phyloP scores from a whole-genome alignment of 2,888 invertebrate genomes.

The Eumerus sabulonum region DNA sequence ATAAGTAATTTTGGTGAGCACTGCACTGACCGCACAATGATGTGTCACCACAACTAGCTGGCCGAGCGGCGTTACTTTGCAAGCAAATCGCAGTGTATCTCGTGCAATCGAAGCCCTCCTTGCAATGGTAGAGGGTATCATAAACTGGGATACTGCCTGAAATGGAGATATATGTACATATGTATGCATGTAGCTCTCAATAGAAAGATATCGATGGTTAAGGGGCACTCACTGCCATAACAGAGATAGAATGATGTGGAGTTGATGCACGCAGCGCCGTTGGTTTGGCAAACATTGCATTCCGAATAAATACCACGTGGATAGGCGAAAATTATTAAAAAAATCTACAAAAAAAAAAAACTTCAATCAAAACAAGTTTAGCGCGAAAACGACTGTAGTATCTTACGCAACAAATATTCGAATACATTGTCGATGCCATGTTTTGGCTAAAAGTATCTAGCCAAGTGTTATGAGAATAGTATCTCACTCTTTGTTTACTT shows the following conservation, averaged over 20 bases:
- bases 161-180: too few relatives aligned
- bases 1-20: slow-evolving; percentile 74
- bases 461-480: too few relatives aligned
- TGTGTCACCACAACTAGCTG: slow-evolving; percentile 75
- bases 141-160: slow-evolving; percentile 69
- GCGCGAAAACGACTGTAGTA: too few relatives aligned
- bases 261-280: slow-evolving; percentile 75
- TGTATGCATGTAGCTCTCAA: too few relatives aligned
- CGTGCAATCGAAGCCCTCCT: slow-evolving; percentile 74
- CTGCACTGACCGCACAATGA: slow-evolving; percentile 75
- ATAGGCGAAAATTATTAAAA: too few relatives aligned
- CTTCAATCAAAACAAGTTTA: too few relatives aligned
- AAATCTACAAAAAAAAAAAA: too few relatives aligned
- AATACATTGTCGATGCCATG: too few relatives aligned
- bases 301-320: slow-evolving; percentile 40
- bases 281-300: slow-evolving; percentile 75
- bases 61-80: slow-evolving; percentile 71
- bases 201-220: not conserved
- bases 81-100: slow-evolving; percentile 73
- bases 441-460: too few relatives aligned
- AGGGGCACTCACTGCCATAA: slow-evolving; percentile 70
- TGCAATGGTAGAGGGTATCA: slow-evolving; percentile 72
- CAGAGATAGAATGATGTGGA: slow-evolving; percentile 75
- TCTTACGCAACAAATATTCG: too few relatives aligned
- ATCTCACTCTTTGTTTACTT: too few relatives aligned